Percentiles rank a stretch among this genome's conserved stretches.
Evolutionary conservation across 2,113 vertebrate species (phyloP).

Genomic region (Phocoena sinus): DNA sequence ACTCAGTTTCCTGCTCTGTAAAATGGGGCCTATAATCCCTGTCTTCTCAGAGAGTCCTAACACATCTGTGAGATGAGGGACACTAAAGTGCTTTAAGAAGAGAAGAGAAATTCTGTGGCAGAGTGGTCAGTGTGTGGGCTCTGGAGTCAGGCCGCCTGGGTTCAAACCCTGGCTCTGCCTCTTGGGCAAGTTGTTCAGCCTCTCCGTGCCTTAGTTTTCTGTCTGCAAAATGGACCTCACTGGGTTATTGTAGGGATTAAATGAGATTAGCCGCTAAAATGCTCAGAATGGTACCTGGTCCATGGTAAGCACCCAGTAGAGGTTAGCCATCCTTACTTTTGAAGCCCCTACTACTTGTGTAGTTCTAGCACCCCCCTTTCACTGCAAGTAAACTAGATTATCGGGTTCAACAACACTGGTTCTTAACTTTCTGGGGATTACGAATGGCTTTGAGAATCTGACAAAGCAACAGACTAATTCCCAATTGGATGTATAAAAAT

Average conservation of each 20-base stretch:
- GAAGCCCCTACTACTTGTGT: neutral
- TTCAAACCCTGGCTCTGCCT: neutral
- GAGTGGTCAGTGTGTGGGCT: neutral
- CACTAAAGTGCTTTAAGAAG: neutral
- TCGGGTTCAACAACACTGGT: neutral
- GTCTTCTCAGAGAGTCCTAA: neutral
- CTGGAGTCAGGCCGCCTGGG: neutral
- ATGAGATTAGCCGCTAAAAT: neutral
- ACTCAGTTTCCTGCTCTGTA: neutral
- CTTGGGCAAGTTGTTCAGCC: neutral
- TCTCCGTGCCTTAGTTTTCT: neutral
- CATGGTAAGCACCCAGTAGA: neutral
- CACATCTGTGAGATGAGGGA: neutral
- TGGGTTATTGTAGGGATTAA: neutral
- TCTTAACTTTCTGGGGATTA: neutral
- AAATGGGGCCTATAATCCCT: neutral
- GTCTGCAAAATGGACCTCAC: neutral
- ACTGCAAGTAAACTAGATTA: neutral
- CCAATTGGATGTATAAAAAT: neutral
- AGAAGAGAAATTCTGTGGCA: neutral
- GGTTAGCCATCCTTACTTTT: neutral
- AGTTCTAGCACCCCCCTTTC: neutral
- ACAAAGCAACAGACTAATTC: neutral
- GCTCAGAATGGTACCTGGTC: neutral
- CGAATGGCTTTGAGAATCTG: neutral